These are phyloP conservation scores for Augochlora pura DNA, from an alignment of 1,140 invertebrate genomes.

Conservation along the genomic window DNA sequence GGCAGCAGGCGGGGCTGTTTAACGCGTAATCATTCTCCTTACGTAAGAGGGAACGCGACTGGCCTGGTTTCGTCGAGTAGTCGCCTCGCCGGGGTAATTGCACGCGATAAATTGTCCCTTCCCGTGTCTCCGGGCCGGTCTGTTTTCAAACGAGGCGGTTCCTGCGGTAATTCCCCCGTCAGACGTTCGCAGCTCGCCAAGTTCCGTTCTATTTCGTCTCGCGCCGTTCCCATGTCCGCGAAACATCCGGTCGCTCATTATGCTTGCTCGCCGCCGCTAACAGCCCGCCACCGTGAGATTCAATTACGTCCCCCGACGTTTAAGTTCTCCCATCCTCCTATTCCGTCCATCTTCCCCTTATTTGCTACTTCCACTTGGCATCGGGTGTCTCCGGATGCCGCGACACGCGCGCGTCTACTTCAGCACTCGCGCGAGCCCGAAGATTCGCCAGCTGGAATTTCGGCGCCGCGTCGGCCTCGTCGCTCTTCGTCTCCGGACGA, in stretches of 20 bases:
- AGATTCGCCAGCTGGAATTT: too few relatives aligned
- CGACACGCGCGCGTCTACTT: not conserved
- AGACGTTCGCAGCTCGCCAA: conserved; percentile 7
- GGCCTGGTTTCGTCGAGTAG: conserved; percentile 40
- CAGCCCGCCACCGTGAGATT: conserved; percentile 31
- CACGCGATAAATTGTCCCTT: conserved; percentile 61
- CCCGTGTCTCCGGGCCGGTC: conserved; percentile 20
- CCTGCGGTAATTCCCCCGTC: conserved; percentile 34
- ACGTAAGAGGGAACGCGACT: conserved; percentile 29
- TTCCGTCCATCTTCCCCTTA: not conserved
- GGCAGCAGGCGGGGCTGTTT: not conserved
- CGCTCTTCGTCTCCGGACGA: too few relatives aligned
- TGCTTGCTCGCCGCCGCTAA: not conserved
- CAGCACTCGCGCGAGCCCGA: too few relatives aligned
- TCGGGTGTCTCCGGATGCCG: not conserved
- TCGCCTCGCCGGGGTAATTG: conserved; percentile 46
- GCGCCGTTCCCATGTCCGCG: conserved; percentile 51
- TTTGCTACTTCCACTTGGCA: not conserved
- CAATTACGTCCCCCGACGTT: conserved; percentile 23
- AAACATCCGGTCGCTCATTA: conserved; percentile 48
- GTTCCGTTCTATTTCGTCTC: conserved; percentile 50
- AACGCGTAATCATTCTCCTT: conserved; percentile 26
- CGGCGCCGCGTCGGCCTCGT: too few relatives aligned
- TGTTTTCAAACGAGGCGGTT: conserved; percentile 52
- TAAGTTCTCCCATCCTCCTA: not conserved